Conservation (phyloP, 2,888 invertebrate species). For the Kryphioiulus occultus region DNA sequence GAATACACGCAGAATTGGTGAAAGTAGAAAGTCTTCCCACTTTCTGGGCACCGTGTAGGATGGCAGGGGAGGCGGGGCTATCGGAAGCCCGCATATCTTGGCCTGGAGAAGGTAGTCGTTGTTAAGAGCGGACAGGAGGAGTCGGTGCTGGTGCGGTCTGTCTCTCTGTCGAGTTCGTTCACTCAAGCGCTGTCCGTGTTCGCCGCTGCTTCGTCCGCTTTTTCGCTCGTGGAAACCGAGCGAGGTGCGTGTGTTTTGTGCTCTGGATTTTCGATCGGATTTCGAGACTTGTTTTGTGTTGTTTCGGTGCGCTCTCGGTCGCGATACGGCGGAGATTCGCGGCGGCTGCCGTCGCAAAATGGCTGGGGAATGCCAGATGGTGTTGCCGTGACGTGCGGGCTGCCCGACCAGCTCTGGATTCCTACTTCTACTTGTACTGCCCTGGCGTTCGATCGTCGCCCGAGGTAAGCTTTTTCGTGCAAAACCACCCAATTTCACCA, state of each 20-base stretch:
- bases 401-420: not conserved
- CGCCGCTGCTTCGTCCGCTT: not conserved
- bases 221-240: not conserved
- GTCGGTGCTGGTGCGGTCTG: no score
- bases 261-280: slow-evolving; percentile 8
- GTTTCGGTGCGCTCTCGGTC: not conserved
- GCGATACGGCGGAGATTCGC: not conserved
- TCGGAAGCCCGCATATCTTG: not conserved
- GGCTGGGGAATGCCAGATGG: slow-evolving; percentile 9
- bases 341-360: not conserved
- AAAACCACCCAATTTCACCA: no score
- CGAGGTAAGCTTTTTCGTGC: not conserved
- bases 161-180: not conserved
- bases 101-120: not conserved
- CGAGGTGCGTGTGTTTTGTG: not conserved
- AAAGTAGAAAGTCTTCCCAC: not conserved
- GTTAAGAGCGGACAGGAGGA: not conserved
- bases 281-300: not conserved
- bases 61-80: not conserved
- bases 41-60: not conserved
- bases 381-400: not conserved
- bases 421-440: not conserved
- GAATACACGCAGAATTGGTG: no score
- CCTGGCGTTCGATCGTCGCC: not conserved
- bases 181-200: not conserved